These are phyloP conservation scores for Octodon degus DNA, from an alignment of 2,113 vertebrate species.

Conservation along the genomic window DNA sequence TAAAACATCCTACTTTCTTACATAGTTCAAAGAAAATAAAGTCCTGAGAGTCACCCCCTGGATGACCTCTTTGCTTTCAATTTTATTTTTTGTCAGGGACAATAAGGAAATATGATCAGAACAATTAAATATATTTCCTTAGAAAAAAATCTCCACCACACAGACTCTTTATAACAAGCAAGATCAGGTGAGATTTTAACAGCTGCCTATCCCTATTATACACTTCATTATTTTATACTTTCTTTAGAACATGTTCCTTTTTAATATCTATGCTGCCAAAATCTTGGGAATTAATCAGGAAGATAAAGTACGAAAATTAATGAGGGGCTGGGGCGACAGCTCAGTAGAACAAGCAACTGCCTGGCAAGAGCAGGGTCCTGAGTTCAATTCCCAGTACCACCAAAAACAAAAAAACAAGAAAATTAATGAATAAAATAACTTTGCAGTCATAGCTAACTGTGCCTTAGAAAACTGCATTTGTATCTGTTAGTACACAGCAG, in stretches of 20 bases:
- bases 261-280: neutral
- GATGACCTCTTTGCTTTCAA: neutral
- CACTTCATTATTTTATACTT: neutral
- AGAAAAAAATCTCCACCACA: neutral
- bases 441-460: neutral
- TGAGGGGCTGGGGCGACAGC: too few relatives aligned
- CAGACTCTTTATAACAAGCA: neutral
- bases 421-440: neutral
- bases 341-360: too few relatives aligned
- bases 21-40: slow-evolving; percentile 3
- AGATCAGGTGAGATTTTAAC: neutral
- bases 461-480: neutral
- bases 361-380: too few relatives aligned
- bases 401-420: neutral
- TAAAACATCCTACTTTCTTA: neutral
- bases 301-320: neutral
- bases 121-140: neutral
- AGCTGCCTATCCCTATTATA: neutral
- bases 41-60: neutral
- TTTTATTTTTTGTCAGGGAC: slow-evolving; percentile 46
- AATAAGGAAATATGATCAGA: slow-evolving; percentile 38
- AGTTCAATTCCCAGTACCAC: too few relatives aligned
- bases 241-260: slow-evolving; percentile 52
- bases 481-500: neutral
- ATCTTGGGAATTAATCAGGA: neutral